Evolutionary conservation across 2,797 vertebrate genomes (phyloP).

Genomic region (Spinibarbus caldwelli): DNA sequence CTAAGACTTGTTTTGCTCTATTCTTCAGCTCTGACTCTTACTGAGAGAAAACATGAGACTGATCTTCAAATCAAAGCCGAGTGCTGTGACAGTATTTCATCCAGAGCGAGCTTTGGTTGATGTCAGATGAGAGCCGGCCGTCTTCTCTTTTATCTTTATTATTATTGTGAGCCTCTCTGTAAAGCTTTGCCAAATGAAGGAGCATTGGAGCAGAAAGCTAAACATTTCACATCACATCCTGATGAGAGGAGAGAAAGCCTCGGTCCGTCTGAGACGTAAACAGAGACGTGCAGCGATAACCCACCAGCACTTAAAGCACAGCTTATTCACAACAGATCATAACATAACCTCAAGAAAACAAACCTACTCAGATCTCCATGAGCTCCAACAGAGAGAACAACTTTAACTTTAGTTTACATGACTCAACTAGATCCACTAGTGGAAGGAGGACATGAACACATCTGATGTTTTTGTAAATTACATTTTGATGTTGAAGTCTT

Average conservation of each 20-base stretch:
- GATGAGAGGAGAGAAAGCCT: background rate
- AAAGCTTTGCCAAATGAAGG: slow-evolving; percentile 54
- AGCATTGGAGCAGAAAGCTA: slow-evolving; percentile 61
- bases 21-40: background rate
- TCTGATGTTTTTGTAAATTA: no score
- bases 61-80: background rate
- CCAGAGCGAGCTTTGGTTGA: background rate
- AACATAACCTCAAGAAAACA: background rate
- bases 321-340: background rate
- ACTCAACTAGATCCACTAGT: background rate
- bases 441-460: background rate
- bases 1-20: no score
- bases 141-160: background rate
- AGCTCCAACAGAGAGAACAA: no score
- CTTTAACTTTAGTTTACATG: background rate
- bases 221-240: slow-evolving; percentile 62
- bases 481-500: no score
- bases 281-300: background rate
- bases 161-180: background rate
- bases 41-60: background rate
- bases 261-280: background rate
- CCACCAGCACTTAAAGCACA: background rate
- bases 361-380: background rate
- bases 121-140: background rate
- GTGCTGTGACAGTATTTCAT: background rate